Base-by-base conservation (phyloP, 2,888 invertebrate species). In the Temnothorax ravouxi region DNA sequence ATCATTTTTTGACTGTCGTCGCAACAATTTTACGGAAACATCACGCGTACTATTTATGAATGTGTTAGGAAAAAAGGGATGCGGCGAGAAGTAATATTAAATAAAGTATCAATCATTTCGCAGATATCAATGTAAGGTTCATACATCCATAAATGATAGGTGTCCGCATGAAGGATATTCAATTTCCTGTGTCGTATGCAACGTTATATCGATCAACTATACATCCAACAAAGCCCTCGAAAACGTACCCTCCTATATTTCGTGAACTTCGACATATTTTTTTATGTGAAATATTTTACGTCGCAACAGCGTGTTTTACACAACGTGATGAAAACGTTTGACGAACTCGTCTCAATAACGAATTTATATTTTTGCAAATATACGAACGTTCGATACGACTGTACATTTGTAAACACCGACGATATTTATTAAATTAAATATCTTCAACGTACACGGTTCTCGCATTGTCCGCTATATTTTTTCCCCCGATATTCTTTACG, bases 131-230 rank as follows among this genome's bases (percentile, higher is more conserved):
- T 75, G 56, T 75, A 80, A 88, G 87, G 88, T 89, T 89, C 84
- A 83, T 86, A 74, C 83, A 83, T 83, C 83, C 79, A 84, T 89
- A 88, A 89, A 87, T 84, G 89, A 89, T 89, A 54, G 79, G 84
- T 86, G 85, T 86, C 88, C 47, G 66, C 38, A 71, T 62, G 85
- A 88, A 81, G 89, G 85, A 76, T 81, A 86, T 88, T 89, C 86
- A 89, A 89, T 89, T 89, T 89, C 89, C 89, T 88, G 83, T 62
- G 54, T 69, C 64, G 82, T 52, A 44, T 85, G 71, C 88, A 85
- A 89, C 85, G 83, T 88, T 88, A 86, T 88, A 82, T 85, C 85
- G 80, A 74, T 79, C 87, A 79, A 76, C 85, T 38, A 50, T 77
- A 74, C 83, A 71, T 67, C 56, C 82, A 84, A 86, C 84, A 74